phyloP scores from a whole-genome alignment of 2,888 invertebrate species.

The Dryomyza anilis region DNA sequence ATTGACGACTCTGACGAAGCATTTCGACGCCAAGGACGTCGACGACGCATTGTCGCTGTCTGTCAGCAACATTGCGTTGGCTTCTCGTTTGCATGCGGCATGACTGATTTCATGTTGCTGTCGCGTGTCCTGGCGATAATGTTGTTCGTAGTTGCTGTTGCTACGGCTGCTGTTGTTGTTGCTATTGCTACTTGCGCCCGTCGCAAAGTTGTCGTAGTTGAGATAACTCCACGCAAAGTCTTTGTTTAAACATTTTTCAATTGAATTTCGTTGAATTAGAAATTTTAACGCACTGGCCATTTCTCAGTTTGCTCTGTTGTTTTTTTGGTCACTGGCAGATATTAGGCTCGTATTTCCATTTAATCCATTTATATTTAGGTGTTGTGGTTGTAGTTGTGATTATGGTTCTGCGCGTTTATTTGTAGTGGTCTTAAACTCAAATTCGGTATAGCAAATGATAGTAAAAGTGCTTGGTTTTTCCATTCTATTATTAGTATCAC shows the following conservation, averaged over 20 bases:
- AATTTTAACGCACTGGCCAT: conserved; percentile 12
- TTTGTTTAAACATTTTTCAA: conserved; percentile 2
- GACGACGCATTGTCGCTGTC: neutral
- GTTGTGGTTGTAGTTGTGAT: neutral
- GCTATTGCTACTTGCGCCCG: conserved; percentile 2
- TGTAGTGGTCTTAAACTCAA: no score
- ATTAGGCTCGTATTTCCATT: neutral
- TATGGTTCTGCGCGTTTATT: neutral
- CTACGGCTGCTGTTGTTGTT: neutral
- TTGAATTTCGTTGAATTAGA: conserved; percentile 14
- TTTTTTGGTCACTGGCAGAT: neutral
- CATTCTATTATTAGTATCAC: no score
- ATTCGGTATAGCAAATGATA: no score
- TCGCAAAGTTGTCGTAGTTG: conserved; percentile 17
- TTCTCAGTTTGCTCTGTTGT: neutral
- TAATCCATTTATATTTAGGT: neutral
- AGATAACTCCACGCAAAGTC: conserved; percentile 18
- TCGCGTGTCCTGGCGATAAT: neutral
- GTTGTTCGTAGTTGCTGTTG: conserved; percentile 20
- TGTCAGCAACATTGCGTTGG: neutral
- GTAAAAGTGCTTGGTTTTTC: no score
- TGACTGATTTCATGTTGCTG: neutral
- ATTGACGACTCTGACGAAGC: neutral
- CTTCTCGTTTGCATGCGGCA: neutral
- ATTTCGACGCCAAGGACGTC: no score